These are phyloP conservation scores for Ciconia maguari DNA, from an alignment of 2,113 vertebrate genomes.

Conservation along the genomic window DNA sequence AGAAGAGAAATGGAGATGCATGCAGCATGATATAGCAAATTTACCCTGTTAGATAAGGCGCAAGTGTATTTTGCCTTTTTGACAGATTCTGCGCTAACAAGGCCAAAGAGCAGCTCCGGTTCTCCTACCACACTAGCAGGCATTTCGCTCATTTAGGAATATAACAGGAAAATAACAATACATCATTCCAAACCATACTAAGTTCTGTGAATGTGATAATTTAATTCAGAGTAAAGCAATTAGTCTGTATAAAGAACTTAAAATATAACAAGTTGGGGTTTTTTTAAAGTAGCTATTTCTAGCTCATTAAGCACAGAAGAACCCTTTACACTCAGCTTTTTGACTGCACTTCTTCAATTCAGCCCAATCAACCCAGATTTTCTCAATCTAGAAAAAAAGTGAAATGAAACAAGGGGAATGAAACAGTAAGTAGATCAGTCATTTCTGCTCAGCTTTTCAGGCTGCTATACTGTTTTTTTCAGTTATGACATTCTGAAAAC, in stretches of 20 bases:
- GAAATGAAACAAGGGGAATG: not conserved
- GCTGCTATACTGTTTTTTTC: not conserved
- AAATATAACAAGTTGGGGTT: not conserved
- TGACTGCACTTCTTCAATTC: not conserved
- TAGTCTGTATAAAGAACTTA: not conserved
- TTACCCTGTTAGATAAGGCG: not conserved
- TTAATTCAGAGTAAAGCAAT: not conserved
- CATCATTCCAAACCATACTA: not conserved
- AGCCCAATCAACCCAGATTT: not conserved
- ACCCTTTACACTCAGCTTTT: not conserved
- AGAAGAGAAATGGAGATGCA: not conserved
- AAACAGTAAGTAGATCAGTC: not conserved
- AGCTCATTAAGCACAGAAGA: not conserved
- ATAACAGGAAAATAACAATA: not conserved
- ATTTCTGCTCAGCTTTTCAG: not conserved
- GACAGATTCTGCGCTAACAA: not conserved
- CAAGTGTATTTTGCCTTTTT: not conserved
- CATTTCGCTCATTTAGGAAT: not conserved
- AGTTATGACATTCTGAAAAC: not conserved
- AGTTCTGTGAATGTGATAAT: not conserved
- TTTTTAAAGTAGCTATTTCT: not conserved
- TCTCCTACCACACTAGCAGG: not conserved
- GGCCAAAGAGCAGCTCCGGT: not conserved
- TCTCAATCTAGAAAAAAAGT: not conserved
- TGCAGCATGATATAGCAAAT: not conserved